These are phyloP conservation scores for Chondrosia reniformis DNA, from an alignment of 37 sponge, comb jelly and placozoan genomes.

Conservation along the genomic window DNA sequence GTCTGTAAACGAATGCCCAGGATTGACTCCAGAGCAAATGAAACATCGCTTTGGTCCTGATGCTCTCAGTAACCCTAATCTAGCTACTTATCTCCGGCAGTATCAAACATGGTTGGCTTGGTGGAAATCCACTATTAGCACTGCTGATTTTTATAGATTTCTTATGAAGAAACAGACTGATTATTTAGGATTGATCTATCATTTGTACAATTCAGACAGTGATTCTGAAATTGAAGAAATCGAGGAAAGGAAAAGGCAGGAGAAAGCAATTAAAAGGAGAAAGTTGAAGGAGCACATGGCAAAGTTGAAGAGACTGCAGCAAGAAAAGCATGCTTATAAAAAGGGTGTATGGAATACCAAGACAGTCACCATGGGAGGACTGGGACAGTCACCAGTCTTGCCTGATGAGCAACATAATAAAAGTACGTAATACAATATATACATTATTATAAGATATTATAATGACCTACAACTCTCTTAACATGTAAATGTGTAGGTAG, in stretches of 20 bases:
- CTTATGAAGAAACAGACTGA: slow-evolving; percentile 75
- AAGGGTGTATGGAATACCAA: slow-evolving; percentile 89
- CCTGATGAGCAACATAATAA: neutral
- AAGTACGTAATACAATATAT: too few relatives aligned
- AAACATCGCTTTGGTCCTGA: slow-evolving; percentile 13
- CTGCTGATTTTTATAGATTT: slow-evolving; percentile 83
- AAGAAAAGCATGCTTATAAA: slow-evolving; percentile 55
- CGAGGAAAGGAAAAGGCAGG: slow-evolving; percentile 50
- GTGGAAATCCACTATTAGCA: slow-evolving; percentile 62
- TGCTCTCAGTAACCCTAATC: neutral
- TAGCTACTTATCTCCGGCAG: neutral
- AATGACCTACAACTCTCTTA: too few relatives aligned
- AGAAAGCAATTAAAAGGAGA: slow-evolving; percentile 21
- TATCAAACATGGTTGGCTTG: slow-evolving; percentile 59
- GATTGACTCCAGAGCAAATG: neutral
- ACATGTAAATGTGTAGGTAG: too few relatives aligned
- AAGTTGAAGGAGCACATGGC: slow-evolving; percentile 42
- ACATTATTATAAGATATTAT: too few relatives aligned
- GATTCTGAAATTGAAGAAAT: slow-evolving; percentile 76
- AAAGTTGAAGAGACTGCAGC: slow-evolving; percentile 22
- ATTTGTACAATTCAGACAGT: slow-evolving; percentile 88
- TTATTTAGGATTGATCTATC: slow-evolving; percentile 74
- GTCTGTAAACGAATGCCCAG: slow-evolving; percentile 8
- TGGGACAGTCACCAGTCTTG: slow-evolving; percentile 67
- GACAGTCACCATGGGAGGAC: slow-evolving; percentile 82